phyloP scores from a whole-genome alignment of 1,140 invertebrate species.

The Trinorchestia longiramus region DNA sequence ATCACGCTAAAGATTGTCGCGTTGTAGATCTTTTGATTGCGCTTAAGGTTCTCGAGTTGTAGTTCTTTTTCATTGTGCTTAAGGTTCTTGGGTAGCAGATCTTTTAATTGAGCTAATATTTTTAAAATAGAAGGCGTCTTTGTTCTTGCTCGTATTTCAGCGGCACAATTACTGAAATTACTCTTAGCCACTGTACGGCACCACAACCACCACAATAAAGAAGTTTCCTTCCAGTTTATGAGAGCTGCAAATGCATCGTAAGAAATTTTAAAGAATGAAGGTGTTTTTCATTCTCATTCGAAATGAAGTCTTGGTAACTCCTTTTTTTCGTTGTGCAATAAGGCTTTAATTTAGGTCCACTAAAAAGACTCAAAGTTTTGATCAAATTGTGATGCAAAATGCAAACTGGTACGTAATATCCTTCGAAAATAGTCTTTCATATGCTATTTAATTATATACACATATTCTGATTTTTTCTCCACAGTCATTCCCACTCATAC shows the following conservation, averaged over 20 bases:
- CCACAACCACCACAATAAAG: neutral
- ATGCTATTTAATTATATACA: neutral
- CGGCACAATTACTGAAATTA: neutral
- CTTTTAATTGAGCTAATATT: too few relatives aligned
- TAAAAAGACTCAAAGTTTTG: neutral
- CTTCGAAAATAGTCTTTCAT: neutral
- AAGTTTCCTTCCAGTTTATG: neutral
- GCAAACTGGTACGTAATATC: neutral
- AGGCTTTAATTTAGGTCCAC: neutral
- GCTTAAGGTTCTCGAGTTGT: too few relatives aligned
- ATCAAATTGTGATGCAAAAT: neutral
- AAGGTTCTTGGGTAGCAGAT: too few relatives aligned
- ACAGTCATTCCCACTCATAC: neutral
- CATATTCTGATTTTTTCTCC: neutral
- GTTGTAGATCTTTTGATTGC: too few relatives aligned
- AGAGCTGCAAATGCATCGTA: neutral
- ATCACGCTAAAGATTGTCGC: too few relatives aligned
- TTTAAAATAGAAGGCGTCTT: too few relatives aligned
- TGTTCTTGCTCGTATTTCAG: constrained; percentile 2
- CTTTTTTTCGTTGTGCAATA: neutral
- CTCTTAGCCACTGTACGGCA: neutral
- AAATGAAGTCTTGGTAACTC: neutral
- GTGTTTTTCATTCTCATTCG: neutral
- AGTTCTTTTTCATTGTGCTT: too few relatives aligned
- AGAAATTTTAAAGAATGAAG: neutral